Percentiles rank a stretch among this genome's conserved stretches.
These are phyloP conservation scores for Apteryx mantelli DNA, from an alignment of 2,113 vertebrate species.

Conservation along the genomic window DNA sequence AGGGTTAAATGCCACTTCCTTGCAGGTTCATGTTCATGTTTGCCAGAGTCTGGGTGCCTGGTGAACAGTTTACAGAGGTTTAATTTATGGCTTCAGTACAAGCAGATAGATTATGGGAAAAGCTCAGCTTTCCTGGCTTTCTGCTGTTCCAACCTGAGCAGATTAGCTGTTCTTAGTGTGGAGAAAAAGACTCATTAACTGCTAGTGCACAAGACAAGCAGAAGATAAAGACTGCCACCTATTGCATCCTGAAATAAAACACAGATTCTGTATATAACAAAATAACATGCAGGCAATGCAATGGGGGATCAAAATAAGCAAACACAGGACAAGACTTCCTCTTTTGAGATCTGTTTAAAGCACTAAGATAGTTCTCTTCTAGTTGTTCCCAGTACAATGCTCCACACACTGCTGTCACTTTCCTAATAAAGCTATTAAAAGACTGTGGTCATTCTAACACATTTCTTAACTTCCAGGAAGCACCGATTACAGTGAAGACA, in stretches of 20 bases:
- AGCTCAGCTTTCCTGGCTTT: background rate
- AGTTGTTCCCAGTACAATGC: background rate
- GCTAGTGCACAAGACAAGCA: background rate
- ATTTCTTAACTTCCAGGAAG: background rate
- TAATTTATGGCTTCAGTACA: background rate
- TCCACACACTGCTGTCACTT: background rate
- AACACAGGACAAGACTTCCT: background rate
- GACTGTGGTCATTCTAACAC: background rate
- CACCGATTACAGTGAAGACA: no score
- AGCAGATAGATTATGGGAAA: background rate
- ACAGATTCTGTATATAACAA: background rate
- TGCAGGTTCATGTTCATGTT: background rate
- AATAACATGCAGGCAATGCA: background rate
- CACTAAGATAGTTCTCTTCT: background rate
- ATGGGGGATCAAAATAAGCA: background rate
- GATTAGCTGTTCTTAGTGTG: background rate
- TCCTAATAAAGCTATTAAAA: background rate
- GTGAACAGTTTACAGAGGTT: background rate
- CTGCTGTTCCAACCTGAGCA: background rate
- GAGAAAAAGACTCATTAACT: background rate
- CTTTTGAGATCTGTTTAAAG: background rate
- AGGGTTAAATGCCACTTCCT: background rate
- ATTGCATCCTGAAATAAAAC: background rate
- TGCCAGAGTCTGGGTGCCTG: background rate
- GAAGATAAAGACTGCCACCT: constrained; percentile 50